Base-by-base conservation (phyloP, 2,888 invertebrate species). In the Hydraecia micacea region DNA sequence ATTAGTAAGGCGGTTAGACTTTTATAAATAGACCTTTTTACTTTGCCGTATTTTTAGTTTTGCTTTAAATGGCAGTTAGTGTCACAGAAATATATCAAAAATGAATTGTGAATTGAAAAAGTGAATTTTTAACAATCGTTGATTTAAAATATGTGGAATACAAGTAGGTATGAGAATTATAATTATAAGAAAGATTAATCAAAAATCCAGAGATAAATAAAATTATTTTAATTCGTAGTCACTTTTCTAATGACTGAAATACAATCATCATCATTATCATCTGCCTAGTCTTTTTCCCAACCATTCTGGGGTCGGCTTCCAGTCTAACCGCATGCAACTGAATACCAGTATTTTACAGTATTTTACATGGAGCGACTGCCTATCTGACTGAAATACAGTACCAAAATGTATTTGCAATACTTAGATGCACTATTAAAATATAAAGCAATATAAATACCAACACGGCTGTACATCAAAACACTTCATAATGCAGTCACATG, bases 401-500 rank as follows among this genome's bases (percentile, higher is more conserved):
- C 32, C 13, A 21, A 15, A 36, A 39, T 52, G 28, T 3, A 77
- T 55, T 21, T 11, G 28, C 18, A 8, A 36, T 46, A 62, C 36
- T 75, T 68, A 63, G 9, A 66, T 39, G 46, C 74, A 36, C 0
- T 58, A 52, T 60, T 11, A 13, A 73, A 65, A 81, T 65, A 49
- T 46, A 62, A 15, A 71, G 8, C 55, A n/a, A 79, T 70, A 36
- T 0, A 65, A 60, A 83, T 73, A 78, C 58, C 52, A 68, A 25
- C 66, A 46, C 71, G 46, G 6, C 63, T 25, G 15, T 63, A 68
- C 7, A 79, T 79, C 49, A 81, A 66, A 68, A 65, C 65, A 36
- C 36, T 60, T 62, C 52, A 49, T 77, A 85, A 77, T 83, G 75
- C 39, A 68, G 66, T 77, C 81, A 81, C 65, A 81, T 81, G 63